Evolutionary conservation across 1,140 invertebrate genomes (phyloP).

Genomic region (Anastrepha obliqua): DNA sequence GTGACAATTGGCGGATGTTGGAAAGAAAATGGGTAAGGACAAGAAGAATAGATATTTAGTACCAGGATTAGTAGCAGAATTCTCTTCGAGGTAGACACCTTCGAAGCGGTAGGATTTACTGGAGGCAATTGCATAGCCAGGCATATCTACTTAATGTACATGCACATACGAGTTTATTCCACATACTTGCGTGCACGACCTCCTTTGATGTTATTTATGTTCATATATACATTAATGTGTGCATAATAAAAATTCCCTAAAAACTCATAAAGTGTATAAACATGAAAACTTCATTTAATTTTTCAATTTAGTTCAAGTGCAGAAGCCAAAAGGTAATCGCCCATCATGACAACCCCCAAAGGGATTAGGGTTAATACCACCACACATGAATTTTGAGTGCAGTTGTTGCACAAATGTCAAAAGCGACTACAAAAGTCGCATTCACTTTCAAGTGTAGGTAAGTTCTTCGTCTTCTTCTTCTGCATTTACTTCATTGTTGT

Average conservation of each 20-base stretch:
- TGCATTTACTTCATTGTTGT: not conserved
- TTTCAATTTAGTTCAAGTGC: conserved; percentile 42
- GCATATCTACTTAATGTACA: too few species aligned
- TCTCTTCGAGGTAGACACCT: not conserved
- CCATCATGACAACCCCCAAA: conserved; percentile 12
- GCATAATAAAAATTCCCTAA: conserved; percentile 19
- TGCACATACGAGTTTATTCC: too few species aligned
- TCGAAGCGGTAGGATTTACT: not conserved
- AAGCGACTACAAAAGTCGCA: conserved; percentile 24
- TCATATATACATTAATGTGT: not conserved
- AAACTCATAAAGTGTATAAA: conserved; percentile 31
- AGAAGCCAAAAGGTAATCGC: conserved; percentile 42
- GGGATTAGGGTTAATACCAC: conserved; percentile 49
- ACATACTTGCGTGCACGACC: not conserved
- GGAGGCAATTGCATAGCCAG: not conserved
- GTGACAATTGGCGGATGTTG: conserved; percentile 36
- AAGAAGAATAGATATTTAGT: not conserved
- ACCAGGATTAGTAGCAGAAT: not conserved
- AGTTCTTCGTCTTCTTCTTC: not conserved
- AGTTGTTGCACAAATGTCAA: conserved; percentile 51
- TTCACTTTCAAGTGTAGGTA: not conserved
- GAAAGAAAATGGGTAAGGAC: not conserved
- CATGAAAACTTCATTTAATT: conserved; percentile 23
- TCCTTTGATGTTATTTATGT: conserved; percentile 41
- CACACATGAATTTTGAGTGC: not conserved